Conservation (phyloP, 1,140 invertebrate species). For the Carposina sasakii region DNA sequence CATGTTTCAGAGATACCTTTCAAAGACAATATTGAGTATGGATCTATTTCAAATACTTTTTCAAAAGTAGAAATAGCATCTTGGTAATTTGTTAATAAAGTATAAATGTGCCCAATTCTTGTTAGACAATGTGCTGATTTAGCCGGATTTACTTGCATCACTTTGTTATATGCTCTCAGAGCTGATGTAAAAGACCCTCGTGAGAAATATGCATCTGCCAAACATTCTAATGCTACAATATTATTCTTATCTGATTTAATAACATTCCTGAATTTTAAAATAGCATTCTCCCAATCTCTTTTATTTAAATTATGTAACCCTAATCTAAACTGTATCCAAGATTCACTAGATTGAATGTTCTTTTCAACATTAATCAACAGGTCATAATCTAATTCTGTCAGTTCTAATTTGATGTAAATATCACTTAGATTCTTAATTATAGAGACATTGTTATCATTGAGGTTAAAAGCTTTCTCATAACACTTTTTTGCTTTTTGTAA, state of each 20-base stretch:
- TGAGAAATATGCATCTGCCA: constrained; percentile 89
- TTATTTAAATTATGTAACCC: constrained; percentile 83
- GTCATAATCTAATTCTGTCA: constrained; percentile 79
- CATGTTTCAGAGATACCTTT: constrained; percentile 85
- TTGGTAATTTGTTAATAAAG: constrained; percentile 79
- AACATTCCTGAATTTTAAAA: constrained; percentile 83
- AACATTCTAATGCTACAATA: constrained; percentile 86
- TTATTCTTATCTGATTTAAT: constrained; percentile 81
- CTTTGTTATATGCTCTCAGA: constrained; percentile 88
- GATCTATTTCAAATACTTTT: constrained; percentile 76
- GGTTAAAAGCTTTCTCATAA: constrained; percentile 85
- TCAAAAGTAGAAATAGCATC: constrained; percentile 83
- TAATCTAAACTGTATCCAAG: constrained; percentile 88
- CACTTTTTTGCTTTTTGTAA: constrained; percentile 83
- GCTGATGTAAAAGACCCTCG: constrained; percentile 89
- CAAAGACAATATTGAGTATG: constrained; percentile 81
- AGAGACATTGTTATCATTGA: constrained; percentile 78
- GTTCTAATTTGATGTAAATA: constrained; percentile 79
- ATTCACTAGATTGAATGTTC: constrained; percentile 70
- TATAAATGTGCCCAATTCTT: constrained; percentile 87
- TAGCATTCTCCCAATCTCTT: constrained; percentile 80
- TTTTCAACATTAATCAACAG: constrained; percentile 77
- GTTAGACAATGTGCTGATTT: constrained; percentile 82
- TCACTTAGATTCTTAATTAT: constrained; percentile 83
- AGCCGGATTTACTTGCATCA: constrained; percentile 77